phyloP scores from a whole-genome alignment of 2,797 vertebrate species.

The Ceryle rudis region DNA sequence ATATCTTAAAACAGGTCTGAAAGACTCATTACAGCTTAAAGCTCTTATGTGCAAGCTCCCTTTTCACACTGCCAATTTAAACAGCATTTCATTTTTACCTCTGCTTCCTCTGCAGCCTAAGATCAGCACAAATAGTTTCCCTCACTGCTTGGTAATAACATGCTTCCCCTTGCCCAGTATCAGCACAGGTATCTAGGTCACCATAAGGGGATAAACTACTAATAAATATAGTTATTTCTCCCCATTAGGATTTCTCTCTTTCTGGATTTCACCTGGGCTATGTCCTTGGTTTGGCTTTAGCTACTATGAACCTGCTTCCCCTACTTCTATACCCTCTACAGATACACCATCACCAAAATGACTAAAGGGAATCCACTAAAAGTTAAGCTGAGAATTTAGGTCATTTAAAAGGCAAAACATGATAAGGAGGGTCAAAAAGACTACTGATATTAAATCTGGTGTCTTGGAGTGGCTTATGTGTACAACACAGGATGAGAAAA shows the following conservation, averaged over 20 bases:
- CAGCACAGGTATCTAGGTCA: not conserved
- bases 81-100: not conserved
- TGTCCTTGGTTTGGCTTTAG: not conserved
- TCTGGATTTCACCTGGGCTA: not conserved
- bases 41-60: not conserved
- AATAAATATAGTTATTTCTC: not conserved
- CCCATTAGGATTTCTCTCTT: not conserved
- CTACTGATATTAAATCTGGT: not conserved
- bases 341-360: not conserved
- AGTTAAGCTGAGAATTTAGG: not conserved
- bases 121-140: not conserved
- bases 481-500: not conserved
- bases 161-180: not conserved
- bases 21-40: not conserved
- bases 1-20: not conserved
- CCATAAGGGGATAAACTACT: not conserved
- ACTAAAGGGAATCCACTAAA: not conserved
- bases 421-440: not conserved
- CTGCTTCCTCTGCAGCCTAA: not conserved
- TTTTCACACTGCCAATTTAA: not conserved
- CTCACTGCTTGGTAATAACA: not conserved
- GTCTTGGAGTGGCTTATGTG: not conserved
- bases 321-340: not conserved
- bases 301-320: accelerated
- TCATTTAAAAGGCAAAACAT: not conserved